Conservation (phyloP, 1,140 invertebrate species). For the Saccostrea echinata region DNA sequence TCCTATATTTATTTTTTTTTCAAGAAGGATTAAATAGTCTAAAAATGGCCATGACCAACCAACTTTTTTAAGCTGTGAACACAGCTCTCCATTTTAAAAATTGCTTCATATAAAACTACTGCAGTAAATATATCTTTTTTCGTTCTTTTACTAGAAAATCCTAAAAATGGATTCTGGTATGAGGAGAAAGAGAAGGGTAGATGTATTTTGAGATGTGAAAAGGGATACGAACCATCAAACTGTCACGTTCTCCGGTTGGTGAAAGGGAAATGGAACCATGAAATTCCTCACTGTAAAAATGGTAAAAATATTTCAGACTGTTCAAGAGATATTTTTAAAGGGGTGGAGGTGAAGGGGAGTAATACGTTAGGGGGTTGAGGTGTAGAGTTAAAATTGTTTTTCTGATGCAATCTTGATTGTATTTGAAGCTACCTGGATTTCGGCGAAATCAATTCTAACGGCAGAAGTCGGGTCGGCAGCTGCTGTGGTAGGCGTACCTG, state of each 20-base stretch:
- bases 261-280: background rate
- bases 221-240: background rate
- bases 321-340: background rate
- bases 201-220: background rate
- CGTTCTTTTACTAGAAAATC: background rate
- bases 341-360: background rate
- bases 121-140: background rate
- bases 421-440: background rate
- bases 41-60: too few relatives aligned
- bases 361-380: background rate
- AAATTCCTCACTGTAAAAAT: background rate
- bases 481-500: background rate
- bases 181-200: background rate
- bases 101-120: too few relatives aligned
- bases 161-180: background rate
- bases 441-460: background rate
- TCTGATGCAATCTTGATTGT: background rate
- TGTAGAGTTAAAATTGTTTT: too few relatives aligned
- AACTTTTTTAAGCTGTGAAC: too few relatives aligned
- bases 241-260: background rate
- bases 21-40: too few relatives aligned
- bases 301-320: background rate
- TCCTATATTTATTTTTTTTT: too few relatives aligned
- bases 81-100: too few relatives aligned
- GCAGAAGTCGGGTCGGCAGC: background rate